Evolutionary conservation across 2,888 invertebrate species (phyloP), one percentile per base, ranked within the genome.

Genomic region (Orgyia antiqua): DNA sequence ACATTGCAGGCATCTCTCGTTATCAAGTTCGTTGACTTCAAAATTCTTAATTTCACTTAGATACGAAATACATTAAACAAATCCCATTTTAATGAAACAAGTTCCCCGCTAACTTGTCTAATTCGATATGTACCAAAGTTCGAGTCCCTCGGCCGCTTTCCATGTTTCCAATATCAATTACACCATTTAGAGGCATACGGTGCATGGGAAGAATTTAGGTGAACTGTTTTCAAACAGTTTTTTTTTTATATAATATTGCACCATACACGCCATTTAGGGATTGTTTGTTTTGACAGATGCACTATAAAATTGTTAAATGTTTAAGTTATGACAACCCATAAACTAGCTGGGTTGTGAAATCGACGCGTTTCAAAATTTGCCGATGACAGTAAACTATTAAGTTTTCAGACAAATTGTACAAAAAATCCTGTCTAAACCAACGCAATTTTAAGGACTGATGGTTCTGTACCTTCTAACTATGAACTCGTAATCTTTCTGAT

Each of bases 281-380:
- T 24, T 44, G 53, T 53, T 55, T 76, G 72, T 76, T 71, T 68
- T 77, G 71, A 73, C 78, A 77, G 76, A 75, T 66, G 71, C 56
- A 54, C 68, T 48, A 68, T 73, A 69, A 74, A 76, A 55, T 31
- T 46, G 48, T 33, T 54, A 58, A 63, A 65, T 49, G 59, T 64
- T 63, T 64, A 57, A 69, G 57, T 73, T 72, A 68, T 62, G 54
- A 48, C 51, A 46, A n/a, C 46, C 27, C 42, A 54, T 66, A 60
- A 65, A 67, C 62, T 58, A 58, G 52, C 41, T 48, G 50, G 41
- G 51, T 52, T 50, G 42, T 50, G 58, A 62, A 64, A 61, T 47
- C n/a, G 38, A 31, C 41, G 20, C 29, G 6, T 36, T 33, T 42
- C 44, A 35, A 49, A 55, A 50, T 58, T 64, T 43, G 64, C 64